Conservation (phyloP, 1,140 invertebrate genomes). For the Cydia fagiglandana region DNA sequence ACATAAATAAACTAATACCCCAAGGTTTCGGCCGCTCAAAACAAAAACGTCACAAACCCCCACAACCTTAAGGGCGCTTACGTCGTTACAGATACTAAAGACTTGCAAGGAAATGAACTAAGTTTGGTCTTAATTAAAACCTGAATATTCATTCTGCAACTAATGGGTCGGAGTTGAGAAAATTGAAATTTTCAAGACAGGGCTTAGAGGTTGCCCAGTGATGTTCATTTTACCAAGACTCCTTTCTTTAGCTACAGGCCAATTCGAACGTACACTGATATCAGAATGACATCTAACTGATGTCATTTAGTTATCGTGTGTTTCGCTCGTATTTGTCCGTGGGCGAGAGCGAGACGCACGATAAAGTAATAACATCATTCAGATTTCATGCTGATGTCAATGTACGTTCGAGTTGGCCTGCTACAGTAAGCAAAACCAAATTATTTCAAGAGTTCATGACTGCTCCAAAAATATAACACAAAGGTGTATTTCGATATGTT, state of each 20-base stretch:
- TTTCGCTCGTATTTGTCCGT: too few species aligned
- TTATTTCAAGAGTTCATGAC: too few species aligned
- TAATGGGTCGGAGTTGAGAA: neutral
- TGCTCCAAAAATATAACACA: too few species aligned
- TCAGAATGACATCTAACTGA: too few species aligned
- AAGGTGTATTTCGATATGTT: too few species aligned
- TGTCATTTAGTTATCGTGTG: too few species aligned
- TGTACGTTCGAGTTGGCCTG: too few species aligned
- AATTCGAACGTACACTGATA: too few species aligned
- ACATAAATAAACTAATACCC: constrained; percentile 27
- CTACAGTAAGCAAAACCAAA: too few species aligned
- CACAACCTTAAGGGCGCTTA: neutral
- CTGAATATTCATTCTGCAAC: neutral
- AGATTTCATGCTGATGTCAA: too few species aligned
- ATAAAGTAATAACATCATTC: too few species aligned
- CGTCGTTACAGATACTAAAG: neutral
- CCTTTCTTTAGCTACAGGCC: neutral
- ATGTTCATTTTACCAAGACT: neutral
- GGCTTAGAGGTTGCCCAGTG: neutral
- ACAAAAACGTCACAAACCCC: neutral
- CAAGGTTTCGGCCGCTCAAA: neutral
- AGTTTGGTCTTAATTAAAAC: constrained; percentile 10
- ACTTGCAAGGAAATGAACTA: neutral
- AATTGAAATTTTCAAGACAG: constrained; percentile 2
- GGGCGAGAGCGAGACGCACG: too few species aligned